These are phyloP conservation scores for Ctenoplectra terminalis DNA, from an alignment of 1,140 invertebrate genomes.

Conservation along the genomic window DNA sequence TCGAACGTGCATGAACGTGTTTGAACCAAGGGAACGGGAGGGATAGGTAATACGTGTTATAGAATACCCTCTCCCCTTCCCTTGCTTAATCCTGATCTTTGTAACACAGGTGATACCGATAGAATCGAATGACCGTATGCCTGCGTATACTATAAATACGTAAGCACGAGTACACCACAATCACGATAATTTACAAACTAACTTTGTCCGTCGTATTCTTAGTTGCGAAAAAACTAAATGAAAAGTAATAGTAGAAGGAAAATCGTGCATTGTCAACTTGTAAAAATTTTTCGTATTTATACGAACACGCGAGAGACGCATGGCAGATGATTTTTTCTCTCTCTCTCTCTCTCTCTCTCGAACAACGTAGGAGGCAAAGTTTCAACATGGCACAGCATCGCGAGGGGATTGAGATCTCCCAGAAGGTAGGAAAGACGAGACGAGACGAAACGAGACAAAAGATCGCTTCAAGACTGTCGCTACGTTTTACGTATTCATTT, in stretches of 20 bases:
- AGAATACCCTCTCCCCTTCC: background rate
- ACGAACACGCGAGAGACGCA: background rate
- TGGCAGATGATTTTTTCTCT: background rate
- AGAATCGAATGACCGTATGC: background rate
- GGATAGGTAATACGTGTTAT: background rate
- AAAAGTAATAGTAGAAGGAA: no score
- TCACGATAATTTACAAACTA: no score
- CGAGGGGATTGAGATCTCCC: background rate
- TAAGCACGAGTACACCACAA: no score
- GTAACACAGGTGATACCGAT: background rate
- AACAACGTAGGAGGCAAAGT: background rate
- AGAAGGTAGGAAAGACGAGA: background rate
- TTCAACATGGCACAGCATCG: background rate
- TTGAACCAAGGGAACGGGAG: background rate
- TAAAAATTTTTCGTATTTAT: no score
- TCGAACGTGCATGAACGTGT: slow-evolving; percentile 49
- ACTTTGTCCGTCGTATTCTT: no score
- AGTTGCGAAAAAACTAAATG: no score
- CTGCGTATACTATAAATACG: no score
- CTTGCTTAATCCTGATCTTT: slow-evolving; percentile 16
- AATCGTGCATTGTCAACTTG: no score
- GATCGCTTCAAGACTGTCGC: no score
- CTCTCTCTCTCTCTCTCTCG: background rate
- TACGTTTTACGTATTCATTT: no score
- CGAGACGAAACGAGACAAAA: no score